Conservation (phyloP, 2,888 invertebrate genomes). For the Drosophila atripex region DNA sequence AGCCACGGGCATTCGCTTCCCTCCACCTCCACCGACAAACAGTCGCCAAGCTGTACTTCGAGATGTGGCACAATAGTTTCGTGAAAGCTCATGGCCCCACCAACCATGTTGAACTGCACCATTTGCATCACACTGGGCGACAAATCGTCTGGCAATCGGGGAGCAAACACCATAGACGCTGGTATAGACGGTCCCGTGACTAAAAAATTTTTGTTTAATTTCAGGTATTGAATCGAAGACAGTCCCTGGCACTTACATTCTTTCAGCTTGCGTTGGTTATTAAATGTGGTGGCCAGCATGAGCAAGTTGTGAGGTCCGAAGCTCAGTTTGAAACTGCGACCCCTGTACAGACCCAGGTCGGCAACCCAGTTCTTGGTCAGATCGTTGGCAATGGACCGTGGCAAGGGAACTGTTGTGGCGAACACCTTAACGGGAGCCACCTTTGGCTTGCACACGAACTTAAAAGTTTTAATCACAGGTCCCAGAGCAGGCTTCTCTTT, state of each 20-base stretch:
- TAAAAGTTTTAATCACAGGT: conserved; percentile 25
- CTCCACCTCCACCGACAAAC: conserved; percentile 84
- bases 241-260: conserved; percentile 43
- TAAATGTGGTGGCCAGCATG: conserved; percentile 85
- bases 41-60: conserved; percentile 87
- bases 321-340: conserved; percentile 89
- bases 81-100: conserved; percentile 81
- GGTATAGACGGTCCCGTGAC: conserved; percentile 34
- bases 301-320: conserved; percentile 89
- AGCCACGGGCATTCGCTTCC: conserved; percentile 84
- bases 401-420: conserved; percentile 83
- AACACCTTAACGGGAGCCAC: conserved; percentile 83
- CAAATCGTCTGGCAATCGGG: conserved; percentile 73
- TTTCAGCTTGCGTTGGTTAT: conserved; percentile 49
- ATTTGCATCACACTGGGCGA: conserved; percentile 75
- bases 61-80: conserved; percentile 87
- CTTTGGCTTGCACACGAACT: conserved; percentile 83
- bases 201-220: not conserved
- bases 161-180: conserved; percentile 64
- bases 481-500: conserved; percentile 12
- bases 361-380: conserved; percentile 83
- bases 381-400: conserved; percentile 73
- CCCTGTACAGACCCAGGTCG: conserved; percentile 86
- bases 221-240: rapidly evolving
- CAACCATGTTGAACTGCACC: conserved; percentile 75